Evolutionary conservation across 2,113 vertebrate species (phyloP).

Genomic region (Odocoileus virginianus): DNA sequence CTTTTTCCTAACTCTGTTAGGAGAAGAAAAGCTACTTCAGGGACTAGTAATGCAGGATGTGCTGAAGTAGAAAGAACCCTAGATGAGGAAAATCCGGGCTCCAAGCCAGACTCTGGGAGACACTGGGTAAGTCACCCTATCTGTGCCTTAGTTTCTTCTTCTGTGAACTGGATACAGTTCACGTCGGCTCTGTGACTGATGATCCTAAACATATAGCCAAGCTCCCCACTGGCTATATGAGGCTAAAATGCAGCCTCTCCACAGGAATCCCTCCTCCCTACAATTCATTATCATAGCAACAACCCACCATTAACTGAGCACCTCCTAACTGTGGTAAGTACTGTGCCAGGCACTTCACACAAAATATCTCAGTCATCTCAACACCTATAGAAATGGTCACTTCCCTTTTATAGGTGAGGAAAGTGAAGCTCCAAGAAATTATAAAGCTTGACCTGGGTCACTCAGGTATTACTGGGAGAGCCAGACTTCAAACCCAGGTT

Average conservation of each 20-base stretch:
- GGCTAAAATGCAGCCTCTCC: neutral
- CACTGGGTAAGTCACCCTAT: neutral
- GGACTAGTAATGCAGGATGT: neutral
- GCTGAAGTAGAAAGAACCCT: neutral
- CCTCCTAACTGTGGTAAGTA: neutral
- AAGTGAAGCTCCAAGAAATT: neutral
- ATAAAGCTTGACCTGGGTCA: neutral
- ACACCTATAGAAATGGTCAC: neutral
- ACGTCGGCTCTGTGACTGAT: neutral
- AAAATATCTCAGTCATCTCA: neutral
- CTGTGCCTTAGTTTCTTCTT: neutral
- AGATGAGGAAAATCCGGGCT: neutral
- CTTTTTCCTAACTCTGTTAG: neutral
- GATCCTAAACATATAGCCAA: neutral
- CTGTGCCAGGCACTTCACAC: neutral
- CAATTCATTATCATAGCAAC: neutral
- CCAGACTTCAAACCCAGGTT: neutral
- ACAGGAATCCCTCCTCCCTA: neutral
- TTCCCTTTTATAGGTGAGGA: neutral
- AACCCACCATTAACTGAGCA: neutral
- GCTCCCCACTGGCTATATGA: neutral
- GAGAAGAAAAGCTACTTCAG: neutral
- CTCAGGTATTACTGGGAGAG: neutral
- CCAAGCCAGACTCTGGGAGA: neutral
- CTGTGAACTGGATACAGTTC: neutral